These are phyloP conservation scores for Eulithis prunata DNA, from an alignment of 2,888 invertebrate species.

Conservation along the genomic window DNA sequence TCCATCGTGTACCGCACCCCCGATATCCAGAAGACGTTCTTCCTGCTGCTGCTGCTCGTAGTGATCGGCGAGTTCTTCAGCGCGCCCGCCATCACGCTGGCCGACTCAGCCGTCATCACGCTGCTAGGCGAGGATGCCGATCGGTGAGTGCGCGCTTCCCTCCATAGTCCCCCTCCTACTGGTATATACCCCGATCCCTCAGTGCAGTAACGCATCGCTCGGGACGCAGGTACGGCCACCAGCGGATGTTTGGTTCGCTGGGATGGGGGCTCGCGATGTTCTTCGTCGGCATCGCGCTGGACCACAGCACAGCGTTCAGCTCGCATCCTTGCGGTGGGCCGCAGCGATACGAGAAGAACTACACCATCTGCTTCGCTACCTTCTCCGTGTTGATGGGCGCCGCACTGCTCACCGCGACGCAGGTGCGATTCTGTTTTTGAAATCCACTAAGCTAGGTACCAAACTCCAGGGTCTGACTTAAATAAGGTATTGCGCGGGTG, in stretches of 20 bases:
- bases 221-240: constrained; percentile 91
- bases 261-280: constrained; percentile 99
- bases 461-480: too few species aligned
- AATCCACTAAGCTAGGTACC: too few species aligned
- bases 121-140: constrained; percentile 95
- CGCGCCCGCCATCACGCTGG: constrained; percentile 97
- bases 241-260: constrained; percentile 98
- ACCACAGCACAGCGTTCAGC: constrained; percentile 98
- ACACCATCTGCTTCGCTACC: constrained; percentile 98
- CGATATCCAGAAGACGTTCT: constrained; percentile 98
- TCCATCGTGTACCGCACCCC: constrained; percentile 95
- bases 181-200: neutral
- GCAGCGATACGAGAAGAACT: constrained; percentile 97
- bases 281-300: constrained; percentile 97
- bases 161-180: neutral
- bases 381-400: constrained; percentile 98
- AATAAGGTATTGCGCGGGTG: too few species aligned
- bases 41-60: constrained; percentile 95
- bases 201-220: neutral
- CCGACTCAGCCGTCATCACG: constrained; percentile 95
- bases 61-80: constrained; percentile 99
- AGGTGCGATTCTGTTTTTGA: constrained; percentile 76
- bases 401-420: constrained; percentile 95
- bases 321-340: constrained; percentile 95
- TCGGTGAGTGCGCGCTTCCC: constrained; percentile 63